phyloP scores from a whole-genome alignment of 2,888 invertebrate genomes.

The Macaria liturata region DNA sequence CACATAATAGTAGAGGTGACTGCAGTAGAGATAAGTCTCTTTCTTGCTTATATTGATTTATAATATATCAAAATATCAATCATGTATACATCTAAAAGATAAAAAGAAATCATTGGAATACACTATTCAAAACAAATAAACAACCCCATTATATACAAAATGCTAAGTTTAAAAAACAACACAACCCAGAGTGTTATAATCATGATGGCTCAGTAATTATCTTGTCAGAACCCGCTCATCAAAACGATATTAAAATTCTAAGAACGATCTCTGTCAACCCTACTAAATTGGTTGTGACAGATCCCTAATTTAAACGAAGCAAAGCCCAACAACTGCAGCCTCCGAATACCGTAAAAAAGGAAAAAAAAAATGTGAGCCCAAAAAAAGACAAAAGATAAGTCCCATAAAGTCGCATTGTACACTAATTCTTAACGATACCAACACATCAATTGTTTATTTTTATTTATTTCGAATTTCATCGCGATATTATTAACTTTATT shows the following conservation, averaged over 20 bases:
- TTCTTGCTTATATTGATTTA: too few species aligned
- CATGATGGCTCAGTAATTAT: slow-evolving; percentile 23
- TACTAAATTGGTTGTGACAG: slow-evolving; percentile 31
- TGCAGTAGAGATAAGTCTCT: too few species aligned
- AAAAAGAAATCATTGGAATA: too few species aligned
- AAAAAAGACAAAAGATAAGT: slow-evolving; percentile 38
- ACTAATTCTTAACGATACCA: slow-evolving; percentile 71
- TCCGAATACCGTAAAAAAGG: slow-evolving; percentile 25
- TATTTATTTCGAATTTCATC: slow-evolving; percentile 78
- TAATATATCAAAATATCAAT: too few species aligned
- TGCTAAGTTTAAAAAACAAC: not conserved
- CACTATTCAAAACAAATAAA: too few species aligned
- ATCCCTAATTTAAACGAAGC: slow-evolving; percentile 32
- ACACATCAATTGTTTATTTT: slow-evolving; percentile 70
- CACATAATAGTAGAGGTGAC: too few species aligned
- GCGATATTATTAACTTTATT: slow-evolving; percentile 80
- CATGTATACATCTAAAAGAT: too few species aligned
- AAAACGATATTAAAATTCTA: slow-evolving; percentile 27
- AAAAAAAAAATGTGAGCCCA: slow-evolving; percentile 20
- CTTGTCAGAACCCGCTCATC: slow-evolving; percentile 29
- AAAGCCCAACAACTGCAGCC: slow-evolving; percentile 27
- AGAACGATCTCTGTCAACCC: slow-evolving; percentile 31
- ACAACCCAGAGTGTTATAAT: slow-evolving; percentile 18
- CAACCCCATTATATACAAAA: too few species aligned
- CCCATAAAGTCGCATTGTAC: slow-evolving; percentile 57